Conservation (phyloP, 2,888 invertebrate genomes). For the Archips xylosteana region DNA sequence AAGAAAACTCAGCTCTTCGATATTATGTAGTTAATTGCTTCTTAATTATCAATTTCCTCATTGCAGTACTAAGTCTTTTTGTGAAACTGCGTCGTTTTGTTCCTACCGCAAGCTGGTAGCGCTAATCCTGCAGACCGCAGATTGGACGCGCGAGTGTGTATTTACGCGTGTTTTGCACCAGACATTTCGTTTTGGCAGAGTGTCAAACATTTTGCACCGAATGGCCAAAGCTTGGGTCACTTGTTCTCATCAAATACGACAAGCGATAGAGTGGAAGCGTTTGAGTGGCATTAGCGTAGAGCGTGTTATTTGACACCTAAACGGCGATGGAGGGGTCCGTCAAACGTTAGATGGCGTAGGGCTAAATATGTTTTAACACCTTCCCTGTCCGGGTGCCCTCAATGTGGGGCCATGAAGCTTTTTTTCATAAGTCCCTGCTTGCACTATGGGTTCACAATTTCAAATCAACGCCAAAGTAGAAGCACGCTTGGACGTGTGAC, state of each 20-base stretch:
- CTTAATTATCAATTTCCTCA: neutral
- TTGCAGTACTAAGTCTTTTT: neutral
- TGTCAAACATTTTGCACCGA: slow-evolving; percentile 38
- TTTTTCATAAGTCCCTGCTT: no score
- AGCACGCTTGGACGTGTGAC: no score
- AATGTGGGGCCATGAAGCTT: no score
- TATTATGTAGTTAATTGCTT: neutral
- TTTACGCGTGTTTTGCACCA: slow-evolving; percentile 28
- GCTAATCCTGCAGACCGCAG: slow-evolving; percentile 21
- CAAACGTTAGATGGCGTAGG: neutral
- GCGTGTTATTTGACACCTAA: slow-evolving; percentile 33
- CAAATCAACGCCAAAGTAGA: no score
- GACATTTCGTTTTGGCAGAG: slow-evolving; percentile 30
- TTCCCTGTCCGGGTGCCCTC: no score
- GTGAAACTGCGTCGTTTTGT: neutral
- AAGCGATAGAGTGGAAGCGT: slow-evolving; percentile 27
- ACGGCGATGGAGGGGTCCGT: neutral
- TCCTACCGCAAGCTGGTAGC: neutral
- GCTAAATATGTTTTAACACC: neutral
- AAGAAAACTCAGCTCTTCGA: neutral
- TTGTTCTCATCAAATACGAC: slow-evolving; percentile 33
- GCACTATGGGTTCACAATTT: no score
- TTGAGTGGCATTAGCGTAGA: slow-evolving; percentile 31
- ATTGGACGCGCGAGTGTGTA: slow-evolving; percentile 26
- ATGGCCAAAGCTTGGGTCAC: slow-evolving; percentile 36